Conservation (phyloP, 2,797 vertebrate species). For the Pagetopsis macropterus region DNA sequence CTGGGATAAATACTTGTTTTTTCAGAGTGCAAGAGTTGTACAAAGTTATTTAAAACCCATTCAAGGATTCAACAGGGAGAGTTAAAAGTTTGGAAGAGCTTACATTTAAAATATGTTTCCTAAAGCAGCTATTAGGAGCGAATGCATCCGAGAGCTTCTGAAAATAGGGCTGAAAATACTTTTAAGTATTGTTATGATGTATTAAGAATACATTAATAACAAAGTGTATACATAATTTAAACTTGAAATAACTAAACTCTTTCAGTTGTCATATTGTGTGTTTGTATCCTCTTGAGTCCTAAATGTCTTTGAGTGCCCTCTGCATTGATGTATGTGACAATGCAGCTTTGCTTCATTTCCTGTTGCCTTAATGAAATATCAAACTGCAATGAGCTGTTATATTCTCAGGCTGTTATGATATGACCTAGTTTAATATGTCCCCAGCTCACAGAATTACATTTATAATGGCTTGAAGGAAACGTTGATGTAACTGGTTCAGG, state of each 20-base stretch:
- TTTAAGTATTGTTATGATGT: neutral
- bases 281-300: conserved; percentile 9
- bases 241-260: neutral
- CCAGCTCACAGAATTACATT: conserved; percentile 44
- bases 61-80: neutral
- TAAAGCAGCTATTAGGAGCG: neutral
- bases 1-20: neutral
- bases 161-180: neutral
- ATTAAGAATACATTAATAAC: neutral
- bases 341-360: conserved; percentile 48
- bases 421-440: conserved; percentile 54
- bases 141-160: neutral
- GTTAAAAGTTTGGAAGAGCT: neutral
- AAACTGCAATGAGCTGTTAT: conserved; percentile 40
- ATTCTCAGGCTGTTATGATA: conserved; percentile 20
- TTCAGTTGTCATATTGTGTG: neutral
- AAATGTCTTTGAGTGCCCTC: conserved; percentile 17
- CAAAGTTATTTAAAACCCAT: no score
- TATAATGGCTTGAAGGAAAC: conserved; percentile 29
- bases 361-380: conserved; percentile 50
- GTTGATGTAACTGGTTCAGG: conserved; percentile 32
- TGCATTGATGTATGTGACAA: neutral
- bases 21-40: no score
- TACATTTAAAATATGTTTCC: no score
- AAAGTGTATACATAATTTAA: neutral